Base-by-base conservation (phyloP, 2,113 vertebrate genomes). In the Tinamus guttatus region DNA sequence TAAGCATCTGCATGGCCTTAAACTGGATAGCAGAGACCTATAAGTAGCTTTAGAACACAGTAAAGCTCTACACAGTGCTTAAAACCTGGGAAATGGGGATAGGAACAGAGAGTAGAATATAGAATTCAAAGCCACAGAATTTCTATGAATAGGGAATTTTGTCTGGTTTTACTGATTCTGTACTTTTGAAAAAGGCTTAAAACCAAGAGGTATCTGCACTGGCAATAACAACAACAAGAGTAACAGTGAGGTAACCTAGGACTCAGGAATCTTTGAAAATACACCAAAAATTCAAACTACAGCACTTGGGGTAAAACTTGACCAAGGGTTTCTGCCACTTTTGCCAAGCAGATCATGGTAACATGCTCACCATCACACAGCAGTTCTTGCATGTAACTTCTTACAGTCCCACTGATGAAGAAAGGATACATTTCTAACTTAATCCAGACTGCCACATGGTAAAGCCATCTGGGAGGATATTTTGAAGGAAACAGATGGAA, bases 401-500 rank as follows among this genome's bases (percentile, higher is more conserved):
- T 94, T 19, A 70, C 81, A 94, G 89, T 85, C 70, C 47, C 87
- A 90, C 59, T 85, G 94, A 96, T 56, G 93, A 95, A 97, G 85
- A 96, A 94, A 95, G 94, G 94, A 93, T 89, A 96, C 36, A 85
- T 94, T 96, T 95, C 92, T 97, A 97, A 97, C 94, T 96, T 97
- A 97, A 97, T 96, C 94, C 95, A 97, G 96, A 97, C 94, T 96
- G 86, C 95, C 96, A 97, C 96, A 97, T 97, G 97, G 96, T 97
- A 98, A 98, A 98, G 94, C 94, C 97, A 98, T 98, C 96, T 98
- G 97, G 96, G 97, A 97, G 93, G 90, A 95, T 97, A 98, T 98
- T 97, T 97, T 96, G 96, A 97, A 97, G 97, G 97, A 98, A 98
- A 97, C 96, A 98, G 96, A 98, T 97, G 96, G 97, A 97, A 98